Percentiles rank a stretch among this genome's conserved stretches.
Conservation (phyloP, 2,113 vertebrate genomes). For the Solenodon paradoxus region DNA sequence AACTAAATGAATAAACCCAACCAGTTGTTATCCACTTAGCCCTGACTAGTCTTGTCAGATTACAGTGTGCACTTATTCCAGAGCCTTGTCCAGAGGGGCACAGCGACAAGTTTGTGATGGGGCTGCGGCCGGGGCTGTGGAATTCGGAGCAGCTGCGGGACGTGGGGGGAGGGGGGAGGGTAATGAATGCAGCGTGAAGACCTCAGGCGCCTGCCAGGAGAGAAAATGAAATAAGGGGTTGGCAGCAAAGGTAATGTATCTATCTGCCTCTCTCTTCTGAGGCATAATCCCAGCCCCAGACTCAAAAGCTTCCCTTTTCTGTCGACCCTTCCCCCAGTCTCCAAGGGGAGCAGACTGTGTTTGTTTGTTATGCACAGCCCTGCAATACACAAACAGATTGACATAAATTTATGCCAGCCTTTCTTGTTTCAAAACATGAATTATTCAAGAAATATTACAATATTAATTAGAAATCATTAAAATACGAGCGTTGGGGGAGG, state of each 20-base stretch:
- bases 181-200: neutral
- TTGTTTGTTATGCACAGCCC: slow-evolving; percentile 65
- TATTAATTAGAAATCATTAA: slow-evolving; percentile 81
- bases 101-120: neutral
- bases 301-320: neutral
- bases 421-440: slow-evolving; percentile 80
- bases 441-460: slow-evolving; percentile 77
- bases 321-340: neutral
- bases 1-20: neutral
- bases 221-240: neutral
- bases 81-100: neutral
- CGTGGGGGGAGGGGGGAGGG: neutral
- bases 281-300: neutral
- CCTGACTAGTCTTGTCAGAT: neutral
- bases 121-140: accelerated
- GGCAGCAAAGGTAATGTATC: neutral
- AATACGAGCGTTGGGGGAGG: slow-evolving; percentile 62
- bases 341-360: slow-evolving; percentile 58
- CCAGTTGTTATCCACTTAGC: neutral
- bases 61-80: neutral
- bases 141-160: neutral
- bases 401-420: slow-evolving; percentile 70
- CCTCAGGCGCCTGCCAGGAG: neutral
- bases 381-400: slow-evolving; percentile 70
- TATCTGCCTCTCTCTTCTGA: neutral